phyloP scores from a whole-genome alignment of 2,888 invertebrate genomes.

The Cacoxenus indagator region DNA sequence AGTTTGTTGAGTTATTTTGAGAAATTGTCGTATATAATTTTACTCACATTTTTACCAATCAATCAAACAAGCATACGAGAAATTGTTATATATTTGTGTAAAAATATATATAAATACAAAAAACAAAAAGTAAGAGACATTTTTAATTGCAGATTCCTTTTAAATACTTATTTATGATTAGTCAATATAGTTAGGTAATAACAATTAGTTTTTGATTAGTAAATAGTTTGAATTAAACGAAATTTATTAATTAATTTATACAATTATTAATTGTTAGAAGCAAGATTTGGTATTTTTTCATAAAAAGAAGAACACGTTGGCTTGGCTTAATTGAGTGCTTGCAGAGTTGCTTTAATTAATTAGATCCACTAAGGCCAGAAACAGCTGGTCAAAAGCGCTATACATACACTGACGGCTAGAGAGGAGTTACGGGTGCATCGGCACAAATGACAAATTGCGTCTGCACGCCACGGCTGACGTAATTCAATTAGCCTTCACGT shows the following conservation, averaged over 20 bases:
- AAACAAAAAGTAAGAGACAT: slow-evolving; percentile 13
- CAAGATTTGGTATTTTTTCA: neutral
- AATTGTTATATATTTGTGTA: slow-evolving; percentile 56
- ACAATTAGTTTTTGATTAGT: neutral
- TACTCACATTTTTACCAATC: slow-evolving; percentile 70
- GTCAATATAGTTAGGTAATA: neutral
- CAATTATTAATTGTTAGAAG: neutral
- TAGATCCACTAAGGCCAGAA: neutral
- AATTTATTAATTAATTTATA: neutral
- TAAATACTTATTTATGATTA: slow-evolving; percentile 7
- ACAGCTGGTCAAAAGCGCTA: neutral
- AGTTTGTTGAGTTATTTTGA: slow-evolving; percentile 39
- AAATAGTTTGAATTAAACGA: neutral
- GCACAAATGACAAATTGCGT: no score
- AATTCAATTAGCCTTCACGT: slow-evolving; percentile 58
- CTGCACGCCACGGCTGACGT: slow-evolving; percentile 20
- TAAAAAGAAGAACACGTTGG: slow-evolving; percentile 16
- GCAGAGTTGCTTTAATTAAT: neutral
- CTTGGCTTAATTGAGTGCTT: neutral
- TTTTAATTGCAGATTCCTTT: slow-evolving; percentile 11
- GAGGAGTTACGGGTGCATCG: no score
- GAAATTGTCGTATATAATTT: slow-evolving; percentile 49
- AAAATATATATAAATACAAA: slow-evolving; percentile 14
- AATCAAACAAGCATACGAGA: slow-evolving; percentile 70
- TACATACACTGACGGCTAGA: no score